Conservation (phyloP, 2,797 vertebrate genomes). For the Amazona ochrocephala region DNA sequence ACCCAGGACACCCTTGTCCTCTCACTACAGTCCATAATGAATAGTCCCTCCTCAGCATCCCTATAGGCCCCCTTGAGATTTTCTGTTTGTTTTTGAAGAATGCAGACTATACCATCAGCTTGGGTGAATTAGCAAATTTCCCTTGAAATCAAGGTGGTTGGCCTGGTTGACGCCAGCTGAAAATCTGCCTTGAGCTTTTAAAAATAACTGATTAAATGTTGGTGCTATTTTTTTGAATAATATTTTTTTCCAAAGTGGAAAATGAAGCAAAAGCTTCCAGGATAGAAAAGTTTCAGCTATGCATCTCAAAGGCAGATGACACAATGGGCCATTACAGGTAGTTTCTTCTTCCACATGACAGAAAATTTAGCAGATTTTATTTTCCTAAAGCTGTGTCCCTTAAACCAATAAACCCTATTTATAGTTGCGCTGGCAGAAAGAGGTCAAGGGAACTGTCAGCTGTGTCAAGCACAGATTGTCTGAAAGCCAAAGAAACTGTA, state of each 20-base stretch:
- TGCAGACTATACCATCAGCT: neutral
- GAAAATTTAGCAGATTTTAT: neutral
- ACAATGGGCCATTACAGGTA: neutral
- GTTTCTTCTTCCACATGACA: neutral
- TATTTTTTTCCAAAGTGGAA: neutral
- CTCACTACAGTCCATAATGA: too few relatives aligned
- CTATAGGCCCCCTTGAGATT: neutral
- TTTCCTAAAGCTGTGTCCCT: neutral
- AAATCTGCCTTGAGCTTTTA: neutral
- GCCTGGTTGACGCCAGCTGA: neutral
- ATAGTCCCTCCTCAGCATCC: too few relatives aligned
- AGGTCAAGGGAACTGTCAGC: neutral
- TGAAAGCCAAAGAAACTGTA: neutral
- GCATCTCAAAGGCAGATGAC: neutral
- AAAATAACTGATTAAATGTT: neutral
- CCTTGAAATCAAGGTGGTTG: neutral
- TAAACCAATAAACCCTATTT: neutral
- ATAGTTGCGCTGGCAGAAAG: neutral
- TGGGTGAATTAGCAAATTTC: neutral
- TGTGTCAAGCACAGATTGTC: neutral
- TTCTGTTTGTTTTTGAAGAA: neutral
- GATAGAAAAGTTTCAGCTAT: neutral
- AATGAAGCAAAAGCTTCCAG: constrained; percentile 10
- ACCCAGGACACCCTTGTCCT: too few relatives aligned
- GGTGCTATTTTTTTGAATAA: neutral